These are phyloP conservation scores for Bettongia penicillata DNA, from an alignment of 2,113 vertebrate genomes.

Conservation along the genomic window DNA sequence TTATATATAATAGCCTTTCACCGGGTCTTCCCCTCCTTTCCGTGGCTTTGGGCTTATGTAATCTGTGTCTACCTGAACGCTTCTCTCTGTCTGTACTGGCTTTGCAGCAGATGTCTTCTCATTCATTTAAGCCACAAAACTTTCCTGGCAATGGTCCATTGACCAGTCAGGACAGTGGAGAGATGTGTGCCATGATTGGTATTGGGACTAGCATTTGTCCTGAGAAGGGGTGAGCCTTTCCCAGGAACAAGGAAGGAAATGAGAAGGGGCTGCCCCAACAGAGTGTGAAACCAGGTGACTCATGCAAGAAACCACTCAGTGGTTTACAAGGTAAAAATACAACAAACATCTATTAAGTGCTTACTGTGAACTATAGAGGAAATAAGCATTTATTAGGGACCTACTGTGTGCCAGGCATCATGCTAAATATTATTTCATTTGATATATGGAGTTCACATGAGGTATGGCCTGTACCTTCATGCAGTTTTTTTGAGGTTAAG, in stretches of 20 bases:
- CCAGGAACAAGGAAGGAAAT: neutral
- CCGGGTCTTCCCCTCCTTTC: neutral
- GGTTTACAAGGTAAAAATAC: neutral
- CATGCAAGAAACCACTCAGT: neutral
- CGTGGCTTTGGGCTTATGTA: neutral
- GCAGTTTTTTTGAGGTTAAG: neutral
- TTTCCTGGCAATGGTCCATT: neutral
- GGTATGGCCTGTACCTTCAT: neutral
- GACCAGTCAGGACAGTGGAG: neutral
- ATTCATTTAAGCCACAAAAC: neutral
- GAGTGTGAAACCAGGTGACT: neutral
- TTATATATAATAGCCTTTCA: neutral
- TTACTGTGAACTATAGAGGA: neutral
- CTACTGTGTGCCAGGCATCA: neutral
- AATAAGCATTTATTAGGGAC: neutral
- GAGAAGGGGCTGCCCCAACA: neutral
- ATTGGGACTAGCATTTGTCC: neutral
- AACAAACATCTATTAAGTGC: neutral
- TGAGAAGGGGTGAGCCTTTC: neutral
- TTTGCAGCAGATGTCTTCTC: neutral
- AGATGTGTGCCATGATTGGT: neutral
- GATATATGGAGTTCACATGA: neutral
- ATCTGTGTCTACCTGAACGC: neutral
- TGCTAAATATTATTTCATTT: neutral
- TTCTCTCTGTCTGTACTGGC: neutral